Base-by-base conservation (phyloP, 2,113 vertebrate species). In the Mesoclemmys tuberculata region DNA sequence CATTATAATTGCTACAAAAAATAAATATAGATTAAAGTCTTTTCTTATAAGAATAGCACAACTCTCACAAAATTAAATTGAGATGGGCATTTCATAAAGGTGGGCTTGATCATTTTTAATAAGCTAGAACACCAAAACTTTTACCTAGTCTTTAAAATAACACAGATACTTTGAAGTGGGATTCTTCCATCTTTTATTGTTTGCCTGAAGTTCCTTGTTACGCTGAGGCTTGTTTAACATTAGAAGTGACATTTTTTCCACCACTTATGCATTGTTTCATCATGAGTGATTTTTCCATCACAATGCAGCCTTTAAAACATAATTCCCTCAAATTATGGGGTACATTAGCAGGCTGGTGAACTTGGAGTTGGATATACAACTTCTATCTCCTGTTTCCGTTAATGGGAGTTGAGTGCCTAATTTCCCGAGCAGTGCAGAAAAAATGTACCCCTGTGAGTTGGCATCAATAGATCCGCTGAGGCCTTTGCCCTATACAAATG, bases 291-390 rank as follows among this genome's bases (percentile, higher is more conserved):
- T 97, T 61, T 78, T 95, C 80, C 83, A 92, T 91, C 82, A 87
- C 61, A 85, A 83, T 75, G 41, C 9, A 97, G 82, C 88, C 91
- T 92, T 96, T 92, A 95, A 95, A 82, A 94, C 82, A 56, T 56
- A 97, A 97, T 97, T 93, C 71, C 95, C 91, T 81, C 92, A 96
- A 97, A 97, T 97, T 96, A 92, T 71, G 93, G 95, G 83, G 52
- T 96, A 94, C 35, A 82, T 93, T 93, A 92, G 84, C 61, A 95
- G 44, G 56, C 82, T 87, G 86, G 56, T 61, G 85, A 96, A 88
- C 80, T 64, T 90, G 85, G 96, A 97, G 94, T 92, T 96, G 90
- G 84, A 96, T 94, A 82, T 83, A 93, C 85, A 95, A 93, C 64
- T 89, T 85, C 92, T 95, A 82, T 94, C 95, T 96, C 77, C 79